Evolutionary conservation across 2,113 vertebrate species (phyloP), one percentile per base, ranked within the genome.

Genomic region (Micromys minutus): DNA sequence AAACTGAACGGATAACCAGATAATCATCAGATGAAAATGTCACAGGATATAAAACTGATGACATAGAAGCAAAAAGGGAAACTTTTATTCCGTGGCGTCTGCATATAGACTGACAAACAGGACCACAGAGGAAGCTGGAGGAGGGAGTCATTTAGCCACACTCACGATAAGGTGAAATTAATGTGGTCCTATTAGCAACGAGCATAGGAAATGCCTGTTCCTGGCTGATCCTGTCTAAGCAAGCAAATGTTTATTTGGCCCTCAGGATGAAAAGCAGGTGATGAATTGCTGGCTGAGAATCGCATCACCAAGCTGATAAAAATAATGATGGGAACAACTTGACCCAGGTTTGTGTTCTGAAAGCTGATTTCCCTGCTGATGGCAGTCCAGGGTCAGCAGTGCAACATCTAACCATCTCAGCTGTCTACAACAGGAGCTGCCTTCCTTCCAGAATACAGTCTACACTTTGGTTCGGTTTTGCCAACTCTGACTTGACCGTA

Each of bases 401-500:
- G 26, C 1, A 55, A 31, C 5, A n/a, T 45, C 67, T 71, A 72
- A 45, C n/a, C 17, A 59, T 52, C 36, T 24, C 31, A 39, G 8
- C 16, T 39, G 55, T 80, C 80, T 67, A 67, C 71, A 39, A 63
- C 1, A 26, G 39, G 31, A 47, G 52, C 2, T 52, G 45, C 36
- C 89, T 80, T 39, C 50, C 39, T 42, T 34, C 31, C 55, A 59
- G 87, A 36, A 75, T 0, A 39, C 19, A 50, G 65, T 29, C 71
- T 71, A 69, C 0, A 45, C 19, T 80, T 31, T 50, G 42, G 80
- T 15, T 26, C 87, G n/a, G 31, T 39, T 95, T 80, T 79, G 83
- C 65, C n/a, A 71, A 94, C 57, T 89, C 61, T 69, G 57, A 95
- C 26, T 22, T 31, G 42, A 80, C 75, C 94, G 87, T 36, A 96